A percentile compares a stretch with the other conserved stretches of the same genome.
Evolutionary conservation across 92 coral and sea anemone species (phyloP).

Genomic region (Siderastrea radians): DNA sequence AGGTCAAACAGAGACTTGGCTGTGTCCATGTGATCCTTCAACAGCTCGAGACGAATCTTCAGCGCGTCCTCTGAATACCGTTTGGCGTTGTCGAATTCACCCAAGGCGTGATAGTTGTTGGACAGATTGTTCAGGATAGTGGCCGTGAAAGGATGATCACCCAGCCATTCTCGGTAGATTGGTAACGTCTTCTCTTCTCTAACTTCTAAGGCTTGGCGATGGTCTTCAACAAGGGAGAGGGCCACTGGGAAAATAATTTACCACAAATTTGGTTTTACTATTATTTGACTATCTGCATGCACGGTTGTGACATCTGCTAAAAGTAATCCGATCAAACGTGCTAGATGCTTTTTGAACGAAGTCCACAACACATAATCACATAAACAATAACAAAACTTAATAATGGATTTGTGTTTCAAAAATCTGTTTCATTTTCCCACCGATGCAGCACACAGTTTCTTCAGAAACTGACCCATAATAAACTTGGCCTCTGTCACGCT

Average conservation of each 20-base stretch:
- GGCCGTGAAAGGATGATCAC: conserved; percentile 71
- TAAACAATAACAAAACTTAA: too few relatives aligned
- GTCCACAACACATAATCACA: too few relatives aligned
- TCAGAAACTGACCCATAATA: too few relatives aligned
- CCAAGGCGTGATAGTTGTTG: conserved; percentile 47
- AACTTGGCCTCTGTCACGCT: too few relatives aligned
- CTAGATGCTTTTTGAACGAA: too few relatives aligned
- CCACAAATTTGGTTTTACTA: background rate
- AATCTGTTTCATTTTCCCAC: too few relatives aligned
- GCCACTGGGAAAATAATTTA: background rate
- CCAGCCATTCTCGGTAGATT: conserved; percentile 42
- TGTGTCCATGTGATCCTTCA: conserved; percentile 67
- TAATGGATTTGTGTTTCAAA: too few relatives aligned
- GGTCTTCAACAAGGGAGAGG: conserved; percentile 3
- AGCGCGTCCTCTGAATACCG: conserved; percentile 54
- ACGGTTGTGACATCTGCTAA: too few relatives aligned
- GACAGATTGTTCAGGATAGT: conserved; percentile 71
- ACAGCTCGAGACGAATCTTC: conserved; percentile 49
- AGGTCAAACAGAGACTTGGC: conserved; percentile 67
- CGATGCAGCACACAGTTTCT: too few relatives aligned
- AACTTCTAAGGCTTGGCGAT: conserved; percentile 29
- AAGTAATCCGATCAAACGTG: too few relatives aligned
- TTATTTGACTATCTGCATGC: background rate
- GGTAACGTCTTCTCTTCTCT: conserved; percentile 53
- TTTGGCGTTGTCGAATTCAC: conserved; percentile 45